These are phyloP conservation scores for Tetragonula carbonaria DNA, from an alignment of 2,888 invertebrate genomes.

Conservation along the genomic window DNA sequence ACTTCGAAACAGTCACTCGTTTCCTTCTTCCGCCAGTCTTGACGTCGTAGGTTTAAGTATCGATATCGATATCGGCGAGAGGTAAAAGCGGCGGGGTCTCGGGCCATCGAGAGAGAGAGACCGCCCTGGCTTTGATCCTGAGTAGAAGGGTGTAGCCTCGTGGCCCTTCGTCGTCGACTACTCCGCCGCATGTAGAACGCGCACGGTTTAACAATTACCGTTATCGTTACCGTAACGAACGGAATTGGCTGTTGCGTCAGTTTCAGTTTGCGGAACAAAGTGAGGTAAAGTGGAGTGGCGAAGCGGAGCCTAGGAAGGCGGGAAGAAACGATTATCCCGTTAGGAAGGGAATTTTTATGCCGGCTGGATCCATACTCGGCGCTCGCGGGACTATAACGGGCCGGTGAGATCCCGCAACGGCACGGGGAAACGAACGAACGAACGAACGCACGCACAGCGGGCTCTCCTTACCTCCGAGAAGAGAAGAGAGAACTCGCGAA, in stretches of 20 bases:
- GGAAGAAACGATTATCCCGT: conserved; percentile 62
- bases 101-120: background rate
- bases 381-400: conserved; percentile 4
- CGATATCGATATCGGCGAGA: conserved; percentile 8
- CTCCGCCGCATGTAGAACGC: conserved; percentile 6
- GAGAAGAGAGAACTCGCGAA: conserved; percentile 10
- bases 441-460: no score
- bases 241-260: conserved; percentile 60
- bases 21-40: background rate
- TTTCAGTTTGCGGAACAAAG: conserved; percentile 60
- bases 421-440: background rate
- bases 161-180: background rate
- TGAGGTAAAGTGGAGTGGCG: conserved; percentile 27
- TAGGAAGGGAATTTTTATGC: conserved; percentile 46
- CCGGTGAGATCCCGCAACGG: conserved; percentile 4
- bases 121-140: background rate
- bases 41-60: background rate
- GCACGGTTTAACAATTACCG: conserved; percentile 59
- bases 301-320: conserved; percentile 21
- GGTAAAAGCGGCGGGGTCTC: background rate
- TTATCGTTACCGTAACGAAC: conserved; percentile 68
- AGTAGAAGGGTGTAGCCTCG: no score
- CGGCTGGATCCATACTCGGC: background rate
- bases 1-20: background rate
- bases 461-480: background rate